Evolutionary conservation across 2,797 vertebrate species (phyloP).

Genomic region (Sternarchorhynchus goeldii): DNA sequence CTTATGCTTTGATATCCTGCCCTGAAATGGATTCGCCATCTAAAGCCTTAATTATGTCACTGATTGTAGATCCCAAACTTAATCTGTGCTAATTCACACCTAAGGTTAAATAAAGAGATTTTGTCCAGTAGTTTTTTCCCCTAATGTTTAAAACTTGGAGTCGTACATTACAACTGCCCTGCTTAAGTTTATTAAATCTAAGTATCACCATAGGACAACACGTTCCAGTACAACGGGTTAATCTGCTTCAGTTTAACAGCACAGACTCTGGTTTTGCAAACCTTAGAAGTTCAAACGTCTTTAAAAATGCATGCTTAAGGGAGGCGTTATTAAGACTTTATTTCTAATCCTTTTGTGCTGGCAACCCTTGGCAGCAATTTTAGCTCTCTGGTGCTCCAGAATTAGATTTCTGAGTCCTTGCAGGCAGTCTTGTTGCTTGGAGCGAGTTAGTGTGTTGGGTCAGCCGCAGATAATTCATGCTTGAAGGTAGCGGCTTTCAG

Average conservation of each 20-base stretch:
- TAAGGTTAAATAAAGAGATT: constrained; percentile 8
- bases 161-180: background rate
- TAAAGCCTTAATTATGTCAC: constrained; percentile 44
- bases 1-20: constrained; percentile 25
- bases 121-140: background rate
- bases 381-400: constrained; percentile 53
- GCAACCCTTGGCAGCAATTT: constrained; percentile 51
- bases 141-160: background rate
- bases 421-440: constrained; percentile 47
- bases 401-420: constrained; percentile 59
- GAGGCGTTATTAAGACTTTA: background rate
- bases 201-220: background rate
- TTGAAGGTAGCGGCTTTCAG: constrained; percentile 33
- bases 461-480: constrained; percentile 55
- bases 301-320: background rate
- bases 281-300: background rate
- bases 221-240: background rate
- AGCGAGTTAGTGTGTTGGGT: constrained; percentile 62
- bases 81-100: constrained; percentile 51
- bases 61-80: constrained; percentile 32
- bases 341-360: constrained; percentile 12
- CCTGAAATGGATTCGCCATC: constrained; percentile 42
- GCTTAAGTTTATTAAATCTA: background rate
- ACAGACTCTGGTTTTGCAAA: background rate
- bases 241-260: background rate